phyloP scores from a whole-genome alignment of 2,888 invertebrate genomes.

The Meandrusa payeni region DNA sequence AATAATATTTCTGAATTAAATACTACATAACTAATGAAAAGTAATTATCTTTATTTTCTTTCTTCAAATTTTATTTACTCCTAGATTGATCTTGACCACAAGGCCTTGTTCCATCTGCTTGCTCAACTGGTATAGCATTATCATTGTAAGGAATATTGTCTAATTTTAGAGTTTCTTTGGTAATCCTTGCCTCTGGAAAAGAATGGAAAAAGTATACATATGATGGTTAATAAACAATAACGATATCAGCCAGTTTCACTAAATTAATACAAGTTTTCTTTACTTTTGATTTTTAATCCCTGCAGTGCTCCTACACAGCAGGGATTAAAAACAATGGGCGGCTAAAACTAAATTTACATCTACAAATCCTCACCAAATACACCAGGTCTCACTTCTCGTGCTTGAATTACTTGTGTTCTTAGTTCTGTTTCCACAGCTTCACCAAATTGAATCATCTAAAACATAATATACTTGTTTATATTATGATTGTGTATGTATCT shows the following conservation, averaged over 20 bases:
- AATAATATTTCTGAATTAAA: no score
- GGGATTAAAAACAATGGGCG: no score
- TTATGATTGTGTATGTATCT: not conserved
- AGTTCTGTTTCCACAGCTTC: conserved; percentile 86
- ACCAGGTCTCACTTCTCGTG: conserved; percentile 84
- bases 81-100: conserved; percentile 53
- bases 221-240: no score
- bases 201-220: conserved; percentile 34
- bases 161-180: conserved; percentile 79
- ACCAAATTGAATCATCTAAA: conserved; percentile 85
- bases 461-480: conserved; percentile 26
- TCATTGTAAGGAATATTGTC: conserved; percentile 84
- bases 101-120: conserved; percentile 35
- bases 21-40: no score
- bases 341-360: no score
- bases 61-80: conserved; percentile 39
- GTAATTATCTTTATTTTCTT: no score
- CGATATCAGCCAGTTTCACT: no score
- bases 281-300: no score
- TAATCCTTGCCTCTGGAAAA: conserved; percentile 82
- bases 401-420: conserved; percentile 87
- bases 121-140: conserved; percentile 59
- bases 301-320: no score
- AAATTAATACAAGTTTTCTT: no score
- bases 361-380: conserved; percentile 84